Evolutionary conservation across 2,113 vertebrate species (phyloP).

Genomic region (Nothobranchius furzeri): DNA sequence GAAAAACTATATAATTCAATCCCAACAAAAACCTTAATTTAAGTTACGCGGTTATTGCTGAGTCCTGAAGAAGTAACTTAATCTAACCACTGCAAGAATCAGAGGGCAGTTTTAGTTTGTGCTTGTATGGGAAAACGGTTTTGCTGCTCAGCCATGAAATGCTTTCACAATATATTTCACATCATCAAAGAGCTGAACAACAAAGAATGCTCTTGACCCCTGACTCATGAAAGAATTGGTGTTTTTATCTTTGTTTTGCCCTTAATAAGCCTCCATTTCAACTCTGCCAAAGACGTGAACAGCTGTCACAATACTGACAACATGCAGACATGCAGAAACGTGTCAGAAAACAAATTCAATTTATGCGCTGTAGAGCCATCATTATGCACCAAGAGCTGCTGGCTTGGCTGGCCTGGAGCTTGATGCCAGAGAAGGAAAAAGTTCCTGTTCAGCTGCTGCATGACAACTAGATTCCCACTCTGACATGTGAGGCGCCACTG

Average conservation of each 20-base stretch:
- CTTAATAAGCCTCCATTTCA: slow-evolving; percentile 44
- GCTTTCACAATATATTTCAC: too few species aligned
- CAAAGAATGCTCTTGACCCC: slow-evolving; percentile 30
- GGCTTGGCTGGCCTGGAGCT: slow-evolving; percentile 20
- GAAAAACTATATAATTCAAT: too few species aligned
- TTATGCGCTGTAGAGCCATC: slow-evolving; percentile 40
- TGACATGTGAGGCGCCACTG: slow-evolving; percentile 9
- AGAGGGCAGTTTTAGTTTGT: too few species aligned
- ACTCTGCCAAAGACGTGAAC: slow-evolving; percentile 40
- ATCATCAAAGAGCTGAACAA: too few species aligned
- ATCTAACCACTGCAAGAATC: too few species aligned
- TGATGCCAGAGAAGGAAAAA: slow-evolving; percentile 31
- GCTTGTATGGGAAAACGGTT: too few species aligned
- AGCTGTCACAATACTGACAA: slow-evolving; percentile 46
- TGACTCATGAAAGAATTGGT: slow-evolving; percentile 23
- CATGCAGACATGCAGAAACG: slow-evolving; percentile 52
- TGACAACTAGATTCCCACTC: slow-evolving; percentile 48
- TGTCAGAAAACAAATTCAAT: slow-evolving; percentile 59
- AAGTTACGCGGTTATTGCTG: too few species aligned
- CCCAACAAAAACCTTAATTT: too few species aligned
- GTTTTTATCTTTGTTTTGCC: slow-evolving; percentile 27
- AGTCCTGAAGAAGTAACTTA: too few species aligned
- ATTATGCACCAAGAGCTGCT: slow-evolving; percentile 56
- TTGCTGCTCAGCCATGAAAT: too few species aligned
- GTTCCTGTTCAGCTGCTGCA: slow-evolving; percentile 42